Conservation (phyloP, 2,888 invertebrate genomes). For the Parthenolecanium corni region DNA sequence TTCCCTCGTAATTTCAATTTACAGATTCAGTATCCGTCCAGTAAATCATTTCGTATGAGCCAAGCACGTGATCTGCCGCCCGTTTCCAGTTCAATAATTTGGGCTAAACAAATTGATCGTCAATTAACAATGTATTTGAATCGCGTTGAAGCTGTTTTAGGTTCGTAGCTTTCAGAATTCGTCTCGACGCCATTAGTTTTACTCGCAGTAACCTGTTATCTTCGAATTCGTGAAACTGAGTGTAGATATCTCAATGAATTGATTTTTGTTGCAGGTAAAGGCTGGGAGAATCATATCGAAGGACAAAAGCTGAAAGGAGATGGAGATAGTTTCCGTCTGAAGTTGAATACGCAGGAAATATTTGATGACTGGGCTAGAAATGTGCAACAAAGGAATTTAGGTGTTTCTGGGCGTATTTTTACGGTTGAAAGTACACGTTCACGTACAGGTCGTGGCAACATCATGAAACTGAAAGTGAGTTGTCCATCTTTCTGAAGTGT, state of each 20-base stretch:
- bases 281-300: conserved; percentile 98
- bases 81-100: conserved; percentile 94
- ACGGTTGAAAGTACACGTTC: conserved; percentile 74
- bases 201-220: no score
- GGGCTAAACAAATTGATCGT: conserved; percentile 97
- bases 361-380: conserved; percentile 97
- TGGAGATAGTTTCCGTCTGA: conserved; percentile 92
- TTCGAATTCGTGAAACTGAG: background rate
- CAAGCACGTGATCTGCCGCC: conserved; percentile 89
- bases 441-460: conserved; percentile 63
- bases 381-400: conserved; percentile 85
- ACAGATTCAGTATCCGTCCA: conserved; percentile 80
- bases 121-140: conserved; percentile 92
- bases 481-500: background rate
- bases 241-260: background rate
- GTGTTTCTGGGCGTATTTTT: conserved; percentile 88
- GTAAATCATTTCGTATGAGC: conserved; percentile 84
- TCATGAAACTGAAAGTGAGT: conserved; percentile 65
- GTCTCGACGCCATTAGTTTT: no score
- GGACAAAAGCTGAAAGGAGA: conserved; percentile 95
- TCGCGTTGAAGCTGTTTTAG: conserved; percentile 95
- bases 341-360: conserved; percentile 91
- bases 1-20: background rate
- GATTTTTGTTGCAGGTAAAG: conserved; percentile 51
- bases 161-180: conserved; percentile 40